These are phyloP conservation scores for Triplophysa dalaica DNA, from an alignment of 2,113 vertebrate species.

Conservation along the genomic window DNA sequence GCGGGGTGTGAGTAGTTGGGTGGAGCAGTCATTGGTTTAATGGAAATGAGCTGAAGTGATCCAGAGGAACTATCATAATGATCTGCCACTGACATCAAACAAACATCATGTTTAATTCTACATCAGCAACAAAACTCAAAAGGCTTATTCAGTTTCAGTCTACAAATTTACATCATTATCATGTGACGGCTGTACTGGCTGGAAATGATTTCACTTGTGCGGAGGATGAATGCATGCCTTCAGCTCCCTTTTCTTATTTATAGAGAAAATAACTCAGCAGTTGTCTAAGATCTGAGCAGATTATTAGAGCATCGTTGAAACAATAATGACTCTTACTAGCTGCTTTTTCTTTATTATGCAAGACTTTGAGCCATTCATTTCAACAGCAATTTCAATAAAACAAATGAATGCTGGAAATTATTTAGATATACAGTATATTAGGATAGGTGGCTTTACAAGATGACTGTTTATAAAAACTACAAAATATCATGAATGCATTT, in stretches of 20 bases:
- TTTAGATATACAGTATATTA: no score
- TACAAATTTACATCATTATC: not conserved
- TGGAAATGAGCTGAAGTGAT: constrained; percentile 91
- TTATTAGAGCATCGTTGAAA: no score
- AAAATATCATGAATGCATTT: no score
- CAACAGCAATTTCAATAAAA: no score
- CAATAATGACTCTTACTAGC: no score
- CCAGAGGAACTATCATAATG: constrained; percentile 93
- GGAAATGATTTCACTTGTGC: not conserved
- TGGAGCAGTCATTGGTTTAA: constrained; percentile 84
- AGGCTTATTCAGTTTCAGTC: not conserved
- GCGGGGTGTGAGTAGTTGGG: constrained; percentile 78
- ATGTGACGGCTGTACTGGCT: not conserved
- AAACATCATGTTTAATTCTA: not conserved
- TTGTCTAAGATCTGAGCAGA: no score
- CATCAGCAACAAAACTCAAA: not conserved
- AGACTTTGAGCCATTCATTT: no score
- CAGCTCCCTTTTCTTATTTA: constrained; percentile 54
- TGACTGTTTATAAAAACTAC: no score
- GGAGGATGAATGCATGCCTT: constrained; percentile 48
- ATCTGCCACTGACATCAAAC: constrained; percentile 68
- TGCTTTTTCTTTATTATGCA: no score
- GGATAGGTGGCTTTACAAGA: no score
- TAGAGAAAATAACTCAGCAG: constrained; percentile 1
- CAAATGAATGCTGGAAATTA: no score